Base-by-base conservation (phyloP, 2,797 vertebrate species). In the Acanthiza pusilla region DNA sequence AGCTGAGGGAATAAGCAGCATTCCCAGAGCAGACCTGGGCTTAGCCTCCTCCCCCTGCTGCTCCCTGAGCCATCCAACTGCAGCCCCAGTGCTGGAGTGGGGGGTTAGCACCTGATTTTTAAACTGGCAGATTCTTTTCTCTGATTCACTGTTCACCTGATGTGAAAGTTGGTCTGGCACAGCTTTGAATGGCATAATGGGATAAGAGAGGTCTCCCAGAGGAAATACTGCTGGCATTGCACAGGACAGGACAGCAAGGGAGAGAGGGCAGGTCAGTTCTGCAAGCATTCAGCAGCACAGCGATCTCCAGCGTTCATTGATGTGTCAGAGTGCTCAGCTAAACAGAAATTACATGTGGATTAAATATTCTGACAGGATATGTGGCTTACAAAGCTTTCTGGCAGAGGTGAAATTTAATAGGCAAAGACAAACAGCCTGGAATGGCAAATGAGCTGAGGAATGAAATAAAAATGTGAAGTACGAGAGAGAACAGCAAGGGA, bases 41-140 rank as follows among this genome's bases (percentile, higher is more conserved):
- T 65, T 12, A 23, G 43, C 36, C 50, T 65, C 30, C 54, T 21
- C 30, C 61, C 11, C 12, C 38, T 11, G 36, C 50, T 55, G 54
- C 85, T 84, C 27, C 48, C 17, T 8, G 32, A 54, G 7, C 48
- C 4, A 5, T 7, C 54, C 45, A 34, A 5, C 42, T 32, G 45
- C 42, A 50, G 38, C 40, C 25, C 53, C 29, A 20, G 2, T 1
- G n/a, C 1, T 9, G 13, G 23, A 13, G 21, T 4, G 2, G 26
- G 4, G 4, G 1, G 36, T 2, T 22, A 13, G 29, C 36, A 60
- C n/a, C 43, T 12, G 0, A 7, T n/a, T 47, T 65, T 43, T 51
- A 55, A 25, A 8, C 0, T 10, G 50, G 30, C 5, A 42, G 43
- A 12, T 29, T 25, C 34, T 62, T 40, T 55, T 17, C 21, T n/a